A percentile compares a stretch with the other conserved stretches of the same genome.
Evolutionary conservation across 2,113 vertebrate species (phyloP).

Genomic region (Thinocorus orbignyianus): DNA sequence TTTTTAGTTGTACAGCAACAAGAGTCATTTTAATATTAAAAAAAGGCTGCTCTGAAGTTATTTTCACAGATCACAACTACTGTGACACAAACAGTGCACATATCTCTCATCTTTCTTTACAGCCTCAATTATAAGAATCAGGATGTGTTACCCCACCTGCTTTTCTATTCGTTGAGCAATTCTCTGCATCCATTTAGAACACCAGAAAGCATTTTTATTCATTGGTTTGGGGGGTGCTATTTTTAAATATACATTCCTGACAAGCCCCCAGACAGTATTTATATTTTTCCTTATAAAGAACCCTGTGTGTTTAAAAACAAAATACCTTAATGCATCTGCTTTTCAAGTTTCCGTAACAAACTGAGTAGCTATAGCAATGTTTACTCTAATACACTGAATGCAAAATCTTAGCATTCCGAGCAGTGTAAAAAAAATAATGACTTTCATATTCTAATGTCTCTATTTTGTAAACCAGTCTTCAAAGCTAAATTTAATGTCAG

Average conservation of each 20-base stretch:
- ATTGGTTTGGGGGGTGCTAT: neutral
- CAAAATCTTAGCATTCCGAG: constrained; percentile 35
- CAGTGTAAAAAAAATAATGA: constrained; percentile 62
- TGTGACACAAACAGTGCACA: constrained; percentile 34
- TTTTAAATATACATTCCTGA: constrained; percentile 39
- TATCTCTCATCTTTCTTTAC: constrained; percentile 43
- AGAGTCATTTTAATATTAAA: constrained; percentile 72
- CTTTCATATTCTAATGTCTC: constrained; percentile 68
- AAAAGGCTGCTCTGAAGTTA: constrained; percentile 67
- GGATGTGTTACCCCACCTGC: constrained; percentile 30
- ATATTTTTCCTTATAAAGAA: constrained; percentile 32
- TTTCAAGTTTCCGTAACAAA: constrained; percentile 45
- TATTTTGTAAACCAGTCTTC: constrained; percentile 72
- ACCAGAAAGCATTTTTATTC: constrained; percentile 56
- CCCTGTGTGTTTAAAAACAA: neutral
- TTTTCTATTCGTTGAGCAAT: constrained; percentile 1
- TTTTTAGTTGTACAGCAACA: constrained; percentile 72
- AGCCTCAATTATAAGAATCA: constrained; percentile 55
- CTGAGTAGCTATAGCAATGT: constrained; percentile 8
- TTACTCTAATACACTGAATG: constrained; percentile 40
- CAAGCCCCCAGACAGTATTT: constrained; percentile 44
- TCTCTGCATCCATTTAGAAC: constrained; percentile 7
- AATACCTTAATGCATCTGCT: constrained; percentile 37
- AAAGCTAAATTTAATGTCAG: constrained; percentile 72
- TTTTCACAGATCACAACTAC: constrained; percentile 67